Conservation (phyloP, 2,797 vertebrate species). For the Macrochelys suwanniensis region DNA sequence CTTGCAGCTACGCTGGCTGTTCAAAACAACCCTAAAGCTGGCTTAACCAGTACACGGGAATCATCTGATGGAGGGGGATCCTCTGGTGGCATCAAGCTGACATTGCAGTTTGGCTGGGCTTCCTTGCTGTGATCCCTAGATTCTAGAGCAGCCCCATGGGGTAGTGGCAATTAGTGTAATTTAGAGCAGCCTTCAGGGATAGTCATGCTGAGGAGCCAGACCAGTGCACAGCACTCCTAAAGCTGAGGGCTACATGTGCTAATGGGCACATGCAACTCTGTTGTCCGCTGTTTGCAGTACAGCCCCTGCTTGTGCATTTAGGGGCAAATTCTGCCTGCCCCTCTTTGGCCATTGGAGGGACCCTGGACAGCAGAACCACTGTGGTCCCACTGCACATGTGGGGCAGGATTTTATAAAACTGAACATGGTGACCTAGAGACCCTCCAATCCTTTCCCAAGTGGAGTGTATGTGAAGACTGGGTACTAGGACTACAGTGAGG, state of each 20-base stretch:
- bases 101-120: neutral
- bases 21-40: accelerated
- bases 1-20: neutral
- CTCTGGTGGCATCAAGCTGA: accelerated
- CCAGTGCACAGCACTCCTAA: neutral
- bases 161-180: neutral
- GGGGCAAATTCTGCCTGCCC: neutral
- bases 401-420: neutral
- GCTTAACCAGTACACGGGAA: neutral
- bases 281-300: neutral
- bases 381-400: accelerated
- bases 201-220: neutral
- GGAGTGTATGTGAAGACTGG: accelerated
- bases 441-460: neutral
- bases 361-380: neutral
- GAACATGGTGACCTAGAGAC: neutral
- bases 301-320: neutral
- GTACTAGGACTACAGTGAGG: neutral
- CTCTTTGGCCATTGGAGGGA: neutral
- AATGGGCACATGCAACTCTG: neutral
- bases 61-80: neutral
- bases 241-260: neutral
- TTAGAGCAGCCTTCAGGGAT: neutral
- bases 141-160: neutral
- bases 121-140: neutral